These are phyloP conservation scores for Sarcoramphus papa DNA, from an alignment of 2,797 vertebrate genomes.

Conservation along the genomic window DNA sequence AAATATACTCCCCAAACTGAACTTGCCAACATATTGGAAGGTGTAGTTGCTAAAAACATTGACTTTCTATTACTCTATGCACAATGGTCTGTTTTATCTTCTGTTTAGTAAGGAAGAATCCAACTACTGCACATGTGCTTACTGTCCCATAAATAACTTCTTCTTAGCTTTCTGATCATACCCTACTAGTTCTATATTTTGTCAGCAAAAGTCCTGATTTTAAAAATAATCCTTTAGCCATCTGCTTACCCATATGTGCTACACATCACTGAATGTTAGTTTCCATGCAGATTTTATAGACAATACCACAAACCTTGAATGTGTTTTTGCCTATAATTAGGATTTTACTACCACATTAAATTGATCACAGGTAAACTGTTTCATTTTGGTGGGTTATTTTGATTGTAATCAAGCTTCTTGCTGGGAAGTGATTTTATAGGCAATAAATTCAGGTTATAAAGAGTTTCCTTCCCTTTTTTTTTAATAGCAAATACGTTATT, in stretches of 20 bases:
- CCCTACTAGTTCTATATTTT: conserved; percentile 65
- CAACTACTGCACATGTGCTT: conserved; percentile 25
- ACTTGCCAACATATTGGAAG: neutral
- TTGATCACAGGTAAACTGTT: conserved; percentile 70
- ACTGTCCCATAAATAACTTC: conserved; percentile 50
- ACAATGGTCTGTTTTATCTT: conserved; percentile 7
- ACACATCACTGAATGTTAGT: conserved; percentile 55
- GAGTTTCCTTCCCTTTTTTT: conserved; percentile 31
- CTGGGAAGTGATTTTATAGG: conserved; percentile 61
- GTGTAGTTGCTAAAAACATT: neutral
- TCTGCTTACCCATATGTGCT: conserved; percentile 67
- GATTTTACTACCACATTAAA: conserved; percentile 69
- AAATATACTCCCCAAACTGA: neutral
- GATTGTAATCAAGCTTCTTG: conserved; percentile 62
- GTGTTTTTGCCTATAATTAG: conserved; percentile 63
- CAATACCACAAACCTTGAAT: conserved; percentile 31
- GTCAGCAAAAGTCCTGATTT: conserved; percentile 69
- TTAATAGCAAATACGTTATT: conserved; percentile 55
- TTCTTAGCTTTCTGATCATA: conserved; percentile 59
- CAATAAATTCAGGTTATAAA: conserved; percentile 67
- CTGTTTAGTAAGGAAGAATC: conserved; percentile 36
- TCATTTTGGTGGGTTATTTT: conserved; percentile 70
- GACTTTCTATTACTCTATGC: neutral
- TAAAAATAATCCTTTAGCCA: conserved; percentile 69
- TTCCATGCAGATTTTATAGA: conserved; percentile 65